Percentiles rank a stretch among this genome's conserved stretches.
These are phyloP conservation scores for Pristionchus entomophagus DNA, from an alignment of 2,888 invertebrate genomes.

Conservation along the genomic window DNA sequence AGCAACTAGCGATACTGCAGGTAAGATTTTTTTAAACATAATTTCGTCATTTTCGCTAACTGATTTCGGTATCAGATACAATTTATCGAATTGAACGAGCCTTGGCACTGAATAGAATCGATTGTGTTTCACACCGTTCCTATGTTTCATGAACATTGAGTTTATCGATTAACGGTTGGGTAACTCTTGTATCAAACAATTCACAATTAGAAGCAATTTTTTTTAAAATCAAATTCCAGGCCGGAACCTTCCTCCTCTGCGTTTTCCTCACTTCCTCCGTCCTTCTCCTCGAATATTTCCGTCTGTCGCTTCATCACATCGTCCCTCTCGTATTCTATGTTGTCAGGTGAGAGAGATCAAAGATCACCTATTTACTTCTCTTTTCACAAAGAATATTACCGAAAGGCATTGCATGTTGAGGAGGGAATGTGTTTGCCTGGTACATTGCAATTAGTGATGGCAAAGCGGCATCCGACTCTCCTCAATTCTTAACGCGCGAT, in stretches of 20 bases:
- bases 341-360: slow-evolving; percentile 37
- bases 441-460: no score
- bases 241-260: slow-evolving; percentile 30
- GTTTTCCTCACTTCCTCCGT: not conserved
- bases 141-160: not conserved
- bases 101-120: not conserved
- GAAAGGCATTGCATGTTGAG: no score
- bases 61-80: not conserved
- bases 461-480: no score
- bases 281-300: not conserved
- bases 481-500: no score
- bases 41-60: not conserved
- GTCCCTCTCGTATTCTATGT: slow-evolving; percentile 31
- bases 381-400: no score
- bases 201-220: no score
- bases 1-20: slow-evolving; percentile 38
- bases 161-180: not conserved
- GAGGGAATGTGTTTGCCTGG: no score
- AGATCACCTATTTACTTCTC: no score
- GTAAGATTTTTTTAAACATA: not conserved
- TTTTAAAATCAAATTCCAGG: no score
- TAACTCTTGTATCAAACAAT: not conserved
- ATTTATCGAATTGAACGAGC: no score
- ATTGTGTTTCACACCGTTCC: not conserved
- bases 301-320: slow-evolving; percentile 10